phyloP scores from a whole-genome alignment of 2,797 vertebrate genomes.

The Ctenosaura bakeri region DNA sequence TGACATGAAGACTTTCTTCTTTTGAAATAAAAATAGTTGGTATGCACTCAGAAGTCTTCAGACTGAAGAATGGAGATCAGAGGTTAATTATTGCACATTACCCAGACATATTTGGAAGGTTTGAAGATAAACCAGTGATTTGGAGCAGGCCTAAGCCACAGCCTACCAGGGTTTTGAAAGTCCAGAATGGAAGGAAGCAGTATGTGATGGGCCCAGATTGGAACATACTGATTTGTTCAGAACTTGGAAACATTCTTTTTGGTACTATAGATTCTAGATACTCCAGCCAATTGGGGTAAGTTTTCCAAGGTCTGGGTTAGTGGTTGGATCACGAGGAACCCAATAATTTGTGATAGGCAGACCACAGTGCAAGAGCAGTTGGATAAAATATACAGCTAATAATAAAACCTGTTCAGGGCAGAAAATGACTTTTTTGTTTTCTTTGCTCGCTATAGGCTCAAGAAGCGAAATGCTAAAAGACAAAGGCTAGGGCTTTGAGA shows the following conservation, averaged over 20 bases:
- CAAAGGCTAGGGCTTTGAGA: not conserved
- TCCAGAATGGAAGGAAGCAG: not conserved
- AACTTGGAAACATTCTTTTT: too few species aligned
- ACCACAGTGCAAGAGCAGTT: not conserved
- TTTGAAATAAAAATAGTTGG: not conserved
- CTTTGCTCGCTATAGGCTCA: not conserved
- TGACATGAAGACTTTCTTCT: not conserved
- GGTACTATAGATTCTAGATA: too few species aligned
- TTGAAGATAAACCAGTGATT: not conserved
- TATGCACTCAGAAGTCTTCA: not conserved
- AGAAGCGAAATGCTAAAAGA: not conserved
- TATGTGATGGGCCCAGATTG: not conserved
- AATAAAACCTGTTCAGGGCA: not conserved
- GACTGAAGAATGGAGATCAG: not conserved
- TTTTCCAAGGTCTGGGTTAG: too few species aligned
- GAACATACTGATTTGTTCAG: too few species aligned
- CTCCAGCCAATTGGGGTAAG: too few species aligned
- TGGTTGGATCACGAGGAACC: not conserved
- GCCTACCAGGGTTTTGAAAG: not conserved
- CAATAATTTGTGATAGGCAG: not conserved
- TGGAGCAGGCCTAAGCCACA: not conserved
- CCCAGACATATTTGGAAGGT: not conserved
- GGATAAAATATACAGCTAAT: not conserved
- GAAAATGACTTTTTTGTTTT: not conserved
- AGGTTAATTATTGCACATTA: not conserved